Evolutionary conservation across 2,113 vertebrate genomes (phyloP).

Genomic region (Sarotherodon lohbergeri): DNA sequence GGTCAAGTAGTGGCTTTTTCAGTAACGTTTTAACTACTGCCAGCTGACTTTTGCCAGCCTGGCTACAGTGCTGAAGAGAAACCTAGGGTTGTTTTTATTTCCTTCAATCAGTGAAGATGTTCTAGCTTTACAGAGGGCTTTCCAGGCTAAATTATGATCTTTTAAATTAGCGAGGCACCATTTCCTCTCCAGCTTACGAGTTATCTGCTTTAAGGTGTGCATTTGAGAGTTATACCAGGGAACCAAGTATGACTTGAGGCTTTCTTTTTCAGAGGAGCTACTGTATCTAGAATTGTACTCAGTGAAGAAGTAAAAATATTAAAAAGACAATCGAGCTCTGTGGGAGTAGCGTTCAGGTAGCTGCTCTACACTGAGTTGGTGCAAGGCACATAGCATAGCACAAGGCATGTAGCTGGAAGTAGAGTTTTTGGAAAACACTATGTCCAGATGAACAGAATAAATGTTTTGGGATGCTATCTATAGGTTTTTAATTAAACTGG

Average conservation of each 20-base stretch:
- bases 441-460: not conserved
- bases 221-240: not conserved
- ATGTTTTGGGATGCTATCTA: not conserved
- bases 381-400: not conserved
- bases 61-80: not conserved
- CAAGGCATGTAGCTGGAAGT: not conserved
- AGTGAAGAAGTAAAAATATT: not conserved
- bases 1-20: not conserved
- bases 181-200: not conserved
- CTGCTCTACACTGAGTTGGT: not conserved
- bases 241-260: not conserved
- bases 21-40: not conserved
- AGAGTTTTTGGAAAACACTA: not conserved
- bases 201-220: rapidly evolving
- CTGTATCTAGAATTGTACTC: not conserved
- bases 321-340: not conserved
- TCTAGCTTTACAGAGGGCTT: not conserved
- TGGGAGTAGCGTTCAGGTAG: not conserved
- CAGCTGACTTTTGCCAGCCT: not conserved
- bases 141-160: not conserved
- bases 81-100: not conserved
- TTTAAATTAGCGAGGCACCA: not conserved
- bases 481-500: not conserved
- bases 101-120: not conserved
- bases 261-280: not conserved